Evolutionary conservation across 2,797 vertebrate genomes (phyloP), one percentile per base, ranked within the genome.

Genomic region (Siniperca undulata): DNA sequence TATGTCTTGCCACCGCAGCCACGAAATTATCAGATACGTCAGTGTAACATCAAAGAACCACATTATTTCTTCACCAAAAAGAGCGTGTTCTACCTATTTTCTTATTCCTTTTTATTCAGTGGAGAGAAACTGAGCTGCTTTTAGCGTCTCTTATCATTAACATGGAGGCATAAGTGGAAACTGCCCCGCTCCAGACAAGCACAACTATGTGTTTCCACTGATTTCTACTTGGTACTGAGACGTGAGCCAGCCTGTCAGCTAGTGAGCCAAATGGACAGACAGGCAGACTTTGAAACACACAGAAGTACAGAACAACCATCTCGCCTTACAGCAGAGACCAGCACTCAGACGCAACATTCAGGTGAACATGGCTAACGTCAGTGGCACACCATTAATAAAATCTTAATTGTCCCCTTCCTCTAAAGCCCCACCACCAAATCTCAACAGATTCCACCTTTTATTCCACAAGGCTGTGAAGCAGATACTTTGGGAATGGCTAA

Each of bases 291-390:
- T 52, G 70, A 93, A 84, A 89, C 66, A 77, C 64, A 80, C 83
- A 74, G 58, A 81, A 78, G 69, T 77, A 81, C 83, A 68, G 87
- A 90, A 90, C 91, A 90, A 91, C 65, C 83, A 53, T 92, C 90
- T 93, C 89, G 1, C 59, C 87, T 93, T 94, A 92, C 92, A 84
- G 70, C 50, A 19, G 77, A 81, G 72, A 56, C 81, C 60, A 22
- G 83, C 79, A 24, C 71, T 82, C 67, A 20, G 77, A 90, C 53
- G 24, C 74, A 86, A 61, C 77, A 2, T 70, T 88, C 86, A 83
- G 88, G 92, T 89, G 85, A 93, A 89, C 84, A 92, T 93, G 92
- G 87, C 85, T 90, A 92, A 80, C 66, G 53, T 95, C 92, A 94
- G 86, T 90, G 82, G 83, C 76, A 94, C 93, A 4, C 89, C 88